Evolutionary conservation across 2,113 vertebrate species (phyloP).

Genomic region (Callorhinus ursinus): DNA sequence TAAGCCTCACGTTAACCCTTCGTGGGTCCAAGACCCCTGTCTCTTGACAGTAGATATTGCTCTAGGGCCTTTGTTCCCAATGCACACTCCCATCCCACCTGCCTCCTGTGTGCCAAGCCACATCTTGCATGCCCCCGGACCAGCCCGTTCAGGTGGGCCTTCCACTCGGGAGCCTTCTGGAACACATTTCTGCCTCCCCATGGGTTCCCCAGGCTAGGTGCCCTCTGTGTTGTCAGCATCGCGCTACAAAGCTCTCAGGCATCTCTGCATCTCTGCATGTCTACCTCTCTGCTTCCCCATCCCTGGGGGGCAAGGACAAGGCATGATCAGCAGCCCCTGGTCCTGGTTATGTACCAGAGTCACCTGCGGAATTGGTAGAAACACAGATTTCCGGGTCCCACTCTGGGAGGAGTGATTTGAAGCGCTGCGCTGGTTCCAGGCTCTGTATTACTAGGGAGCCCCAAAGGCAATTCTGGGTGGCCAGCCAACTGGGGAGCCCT

Average conservation of each 20-base stretch:
- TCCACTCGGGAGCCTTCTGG: not conserved
- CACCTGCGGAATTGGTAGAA: not conserved
- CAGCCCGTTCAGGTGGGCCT: not conserved
- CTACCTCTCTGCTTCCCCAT: not conserved
- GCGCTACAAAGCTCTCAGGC: not conserved
- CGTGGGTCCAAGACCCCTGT: not conserved
- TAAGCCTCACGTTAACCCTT: not conserved
- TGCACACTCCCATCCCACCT: not conserved
- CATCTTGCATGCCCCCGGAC: not conserved
- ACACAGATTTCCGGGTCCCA: not conserved
- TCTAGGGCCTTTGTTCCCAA: not conserved
- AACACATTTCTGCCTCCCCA: not conserved
- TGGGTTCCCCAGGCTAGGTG: rapidly evolving
- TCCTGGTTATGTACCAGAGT: not conserved
- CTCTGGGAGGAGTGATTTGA: not conserved
- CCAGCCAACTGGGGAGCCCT: not conserved
- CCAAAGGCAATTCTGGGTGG: no score
- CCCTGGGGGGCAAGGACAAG: not conserved
- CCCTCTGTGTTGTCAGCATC: not conserved
- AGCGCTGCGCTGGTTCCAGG: not conserved
- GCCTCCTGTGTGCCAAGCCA: not conserved
- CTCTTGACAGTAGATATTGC: not conserved
- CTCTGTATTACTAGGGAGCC: not conserved
- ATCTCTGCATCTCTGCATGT: not conserved
- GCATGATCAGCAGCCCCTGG: not conserved